These are phyloP conservation scores for Oostethus manadensis DNA, from an alignment of 2,113 vertebrate species.

Conservation along the genomic window DNA sequence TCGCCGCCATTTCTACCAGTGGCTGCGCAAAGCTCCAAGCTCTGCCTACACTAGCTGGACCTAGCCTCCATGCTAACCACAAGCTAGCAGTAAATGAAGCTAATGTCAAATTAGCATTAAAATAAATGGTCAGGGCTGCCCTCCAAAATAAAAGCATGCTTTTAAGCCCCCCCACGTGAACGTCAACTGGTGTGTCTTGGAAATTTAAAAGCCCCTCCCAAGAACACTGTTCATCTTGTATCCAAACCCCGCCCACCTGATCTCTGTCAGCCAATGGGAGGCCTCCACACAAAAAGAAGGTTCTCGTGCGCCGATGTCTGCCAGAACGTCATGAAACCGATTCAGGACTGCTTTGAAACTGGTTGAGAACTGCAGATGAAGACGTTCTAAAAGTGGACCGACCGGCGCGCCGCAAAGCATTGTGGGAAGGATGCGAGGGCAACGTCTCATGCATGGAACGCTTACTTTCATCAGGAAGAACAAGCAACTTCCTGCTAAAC, in stretches of 20 bases:
- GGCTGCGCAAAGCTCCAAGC: constrained; percentile 85
- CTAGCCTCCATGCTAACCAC: too few relatives aligned
- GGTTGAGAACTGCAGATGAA: too few relatives aligned
- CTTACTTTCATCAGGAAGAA: too few relatives aligned
- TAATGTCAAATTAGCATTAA: not conserved
- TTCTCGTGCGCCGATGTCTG: too few relatives aligned
- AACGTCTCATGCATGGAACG: too few relatives aligned
- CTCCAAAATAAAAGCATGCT: constrained; percentile 2
- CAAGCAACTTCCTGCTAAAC: too few relatives aligned
- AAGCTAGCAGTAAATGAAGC: not conserved
- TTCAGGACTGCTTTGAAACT: too few relatives aligned
- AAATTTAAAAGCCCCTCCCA: not conserved
- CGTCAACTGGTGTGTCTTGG: not conserved
- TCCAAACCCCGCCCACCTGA: not conserved
- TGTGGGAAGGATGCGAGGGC: too few relatives aligned
- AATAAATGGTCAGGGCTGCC: not conserved
- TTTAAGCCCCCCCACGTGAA: not conserved
- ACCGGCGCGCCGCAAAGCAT: too few relatives aligned
- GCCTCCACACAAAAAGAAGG: not conserved
- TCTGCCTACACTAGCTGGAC: not conserved
- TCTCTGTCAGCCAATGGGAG: not conserved
- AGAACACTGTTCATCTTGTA: not conserved
- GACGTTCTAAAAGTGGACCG: too few relatives aligned
- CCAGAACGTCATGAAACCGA: too few relatives aligned
- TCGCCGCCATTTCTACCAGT: constrained; percentile 89